Evolutionary conservation across 2,797 vertebrate genomes (phyloP).

Genomic region (Phrynocephalus forsythii): DNA sequence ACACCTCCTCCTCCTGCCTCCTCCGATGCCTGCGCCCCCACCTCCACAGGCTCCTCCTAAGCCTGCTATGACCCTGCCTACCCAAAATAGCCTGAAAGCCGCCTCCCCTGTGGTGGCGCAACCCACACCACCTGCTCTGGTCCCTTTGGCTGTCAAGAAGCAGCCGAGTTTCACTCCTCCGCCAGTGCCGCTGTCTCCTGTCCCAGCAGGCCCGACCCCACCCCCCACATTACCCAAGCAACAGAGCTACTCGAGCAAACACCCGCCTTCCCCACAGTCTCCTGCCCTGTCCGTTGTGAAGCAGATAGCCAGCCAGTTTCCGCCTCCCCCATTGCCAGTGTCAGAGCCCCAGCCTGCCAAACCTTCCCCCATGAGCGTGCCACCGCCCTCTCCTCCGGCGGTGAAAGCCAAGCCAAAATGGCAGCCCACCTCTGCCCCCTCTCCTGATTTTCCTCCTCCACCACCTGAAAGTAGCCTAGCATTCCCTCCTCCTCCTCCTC

Average conservation of each 20-base stretch:
- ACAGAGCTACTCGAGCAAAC: constrained; percentile 86
- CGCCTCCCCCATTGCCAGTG: constrained; percentile 73
- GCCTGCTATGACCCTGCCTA: constrained; percentile 79
- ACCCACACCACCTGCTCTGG: constrained; percentile 68
- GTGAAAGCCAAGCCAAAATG: constrained; percentile 95
- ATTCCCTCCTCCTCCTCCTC: constrained; percentile 84
- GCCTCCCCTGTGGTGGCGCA: constrained; percentile 51
- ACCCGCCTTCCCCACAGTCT: constrained; percentile 74
- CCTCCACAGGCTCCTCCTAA: constrained; percentile 77
- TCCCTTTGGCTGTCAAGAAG: constrained; percentile 83
- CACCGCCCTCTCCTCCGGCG: constrained; percentile 89
- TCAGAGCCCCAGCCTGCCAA: constrained; percentile 76
- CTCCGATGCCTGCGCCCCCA: constrained; percentile 70
- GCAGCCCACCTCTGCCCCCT: constrained; percentile 84
- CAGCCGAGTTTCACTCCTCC: constrained; percentile 84
- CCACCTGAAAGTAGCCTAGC: constrained; percentile 85
- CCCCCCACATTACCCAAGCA: constrained; percentile 91
- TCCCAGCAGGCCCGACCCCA: constrained; percentile 80
- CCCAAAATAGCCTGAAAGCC: constrained; percentile 78
- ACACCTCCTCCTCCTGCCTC: constrained; percentile 24
- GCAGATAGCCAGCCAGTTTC: constrained; percentile 91
- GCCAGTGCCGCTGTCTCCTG: constrained; percentile 65
- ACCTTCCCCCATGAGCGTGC: constrained; percentile 73
- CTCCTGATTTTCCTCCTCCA: constrained; percentile 91
- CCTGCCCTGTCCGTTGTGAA: constrained; percentile 83